A percentile compares a stretch with the other conserved stretches of the same genome.
Evolutionary conservation across 2,888 invertebrate species (phyloP).

Genomic region (Cyrtodaria siliqua): DNA sequence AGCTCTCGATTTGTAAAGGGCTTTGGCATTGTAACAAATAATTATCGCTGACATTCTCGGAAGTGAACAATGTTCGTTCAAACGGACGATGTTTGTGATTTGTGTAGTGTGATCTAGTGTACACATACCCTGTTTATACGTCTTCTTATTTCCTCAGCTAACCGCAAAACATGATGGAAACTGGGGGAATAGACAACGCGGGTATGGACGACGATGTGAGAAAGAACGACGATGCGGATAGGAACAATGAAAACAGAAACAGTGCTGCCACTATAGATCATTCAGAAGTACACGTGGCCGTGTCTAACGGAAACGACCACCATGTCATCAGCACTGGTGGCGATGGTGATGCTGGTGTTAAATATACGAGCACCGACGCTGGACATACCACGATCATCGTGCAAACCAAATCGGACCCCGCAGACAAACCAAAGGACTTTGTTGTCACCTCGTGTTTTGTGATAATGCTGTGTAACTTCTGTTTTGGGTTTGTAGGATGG

Average conservation of each 20-base stretch:
- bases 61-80: no score
- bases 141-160: no score
- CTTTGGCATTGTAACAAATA: no score
- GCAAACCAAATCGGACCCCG: conserved; percentile 71
- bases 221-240: neutral
- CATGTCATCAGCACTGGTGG: conserved; percentile 44
- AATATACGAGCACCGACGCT: conserved; percentile 41
- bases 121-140: no score
- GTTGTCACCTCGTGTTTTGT: conserved; percentile 80
- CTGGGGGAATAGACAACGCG: neutral
- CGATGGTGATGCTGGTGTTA: conserved; percentile 24
- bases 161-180: no score
- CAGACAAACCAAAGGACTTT: conserved; percentile 79
- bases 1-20: no score
- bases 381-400: conserved; percentile 57
- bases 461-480: conserved; percentile 77
- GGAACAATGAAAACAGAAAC: conserved; percentile 26
- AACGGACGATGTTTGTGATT: no score
- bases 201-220: neutral
- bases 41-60: no score
- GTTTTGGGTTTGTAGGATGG: conserved; percentile 79
- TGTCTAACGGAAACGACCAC: conserved; percentile 35
- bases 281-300: conserved; percentile 69
- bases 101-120: no score
- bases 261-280: conserved; percentile 72